Conservation (phyloP, 1,140 invertebrate genomes). For the Drosophila sp. region DNA sequence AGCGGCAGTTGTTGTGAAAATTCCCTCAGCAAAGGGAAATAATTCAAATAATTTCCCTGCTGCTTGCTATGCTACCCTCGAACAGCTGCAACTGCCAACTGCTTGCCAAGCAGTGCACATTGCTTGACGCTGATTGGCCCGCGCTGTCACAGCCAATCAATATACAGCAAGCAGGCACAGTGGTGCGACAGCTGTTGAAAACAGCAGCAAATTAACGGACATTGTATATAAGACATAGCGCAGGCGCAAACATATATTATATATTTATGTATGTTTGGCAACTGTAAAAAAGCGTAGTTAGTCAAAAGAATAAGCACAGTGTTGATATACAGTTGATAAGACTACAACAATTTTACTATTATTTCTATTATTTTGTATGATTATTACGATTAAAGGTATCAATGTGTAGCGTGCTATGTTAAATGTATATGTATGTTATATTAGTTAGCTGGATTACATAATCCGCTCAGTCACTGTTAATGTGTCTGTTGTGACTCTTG, state of each 20-base stretch:
- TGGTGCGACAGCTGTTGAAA: slow-evolving; percentile 4
- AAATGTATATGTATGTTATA: slow-evolving; percentile 4
- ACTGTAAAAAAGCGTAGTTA: slow-evolving; percentile 12
- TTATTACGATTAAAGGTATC: no score
- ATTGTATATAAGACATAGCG: background rate
- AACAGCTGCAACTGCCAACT: background rate
- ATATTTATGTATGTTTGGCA: background rate
- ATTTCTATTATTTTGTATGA: no score
- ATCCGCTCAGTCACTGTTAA: slow-evolving; percentile 34
- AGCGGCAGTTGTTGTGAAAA: background rate
- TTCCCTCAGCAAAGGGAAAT: slow-evolving; percentile 1
- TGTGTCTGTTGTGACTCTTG: slow-evolving; percentile 13
- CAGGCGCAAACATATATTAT: slow-evolving; percentile 3
- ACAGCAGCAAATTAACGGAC: background rate
- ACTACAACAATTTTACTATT: background rate
- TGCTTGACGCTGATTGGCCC: slow-evolving; percentile 5
- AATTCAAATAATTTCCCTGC: slow-evolving; percentile 2
- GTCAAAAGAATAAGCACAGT: slow-evolving; percentile 18
- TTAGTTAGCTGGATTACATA: slow-evolving; percentile 3
- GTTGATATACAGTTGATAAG: background rate
- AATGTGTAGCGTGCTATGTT: background rate
- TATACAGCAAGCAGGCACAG: background rate
- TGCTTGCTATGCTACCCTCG: background rate
- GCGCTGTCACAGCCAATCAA: background rate
- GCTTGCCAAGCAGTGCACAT: slow-evolving; percentile 21